These are phyloP conservation scores for Vanessa atalanta DNA, from an alignment of 1,140 invertebrate genomes.

Conservation along the genomic window DNA sequence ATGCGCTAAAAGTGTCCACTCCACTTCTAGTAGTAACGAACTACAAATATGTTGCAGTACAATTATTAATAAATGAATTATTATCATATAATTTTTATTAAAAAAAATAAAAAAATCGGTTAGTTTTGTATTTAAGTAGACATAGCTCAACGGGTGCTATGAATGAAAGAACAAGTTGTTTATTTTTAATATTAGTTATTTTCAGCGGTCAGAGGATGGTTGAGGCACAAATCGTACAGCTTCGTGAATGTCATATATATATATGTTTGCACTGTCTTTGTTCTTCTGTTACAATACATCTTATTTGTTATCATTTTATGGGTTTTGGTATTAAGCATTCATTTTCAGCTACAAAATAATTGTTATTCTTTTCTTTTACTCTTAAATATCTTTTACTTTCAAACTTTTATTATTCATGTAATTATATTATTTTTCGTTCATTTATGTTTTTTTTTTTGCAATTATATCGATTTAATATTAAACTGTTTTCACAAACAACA, in stretches of 20 bases:
- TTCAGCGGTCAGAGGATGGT: conserved; percentile 50
- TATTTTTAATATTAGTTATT: conserved; percentile 46
- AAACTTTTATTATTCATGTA: not conserved
- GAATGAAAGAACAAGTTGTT: too few relatives aligned
- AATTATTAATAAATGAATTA: too few relatives aligned
- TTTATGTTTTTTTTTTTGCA: not conserved
- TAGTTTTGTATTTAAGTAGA: too few relatives aligned
- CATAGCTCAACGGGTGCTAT: too few relatives aligned
- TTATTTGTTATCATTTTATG: conserved; percentile 13
- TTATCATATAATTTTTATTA: too few relatives aligned
- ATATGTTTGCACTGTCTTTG: conserved; percentile 71
- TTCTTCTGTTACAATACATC: conserved; percentile 32
- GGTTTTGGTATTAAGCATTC: conserved; percentile 22
- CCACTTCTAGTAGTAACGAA: not conserved
- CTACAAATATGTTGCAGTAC: too few relatives aligned
- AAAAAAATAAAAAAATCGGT: too few relatives aligned
- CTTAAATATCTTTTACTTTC: not conserved
- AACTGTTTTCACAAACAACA: too few relatives aligned
- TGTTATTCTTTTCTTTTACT: too few relatives aligned
- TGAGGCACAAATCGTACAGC: conserved; percentile 41
- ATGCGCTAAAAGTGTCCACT: not conserved
- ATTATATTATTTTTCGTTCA: not conserved
- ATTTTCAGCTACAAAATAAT: not conserved
- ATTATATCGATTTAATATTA: not conserved
- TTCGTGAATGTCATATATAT: conserved; percentile 53